A percentile compares a stretch with the other conserved stretches of the same genome.
phyloP scores from a whole-genome alignment of 2,888 invertebrate genomes.

The Amblyteles armatorius region DNA sequence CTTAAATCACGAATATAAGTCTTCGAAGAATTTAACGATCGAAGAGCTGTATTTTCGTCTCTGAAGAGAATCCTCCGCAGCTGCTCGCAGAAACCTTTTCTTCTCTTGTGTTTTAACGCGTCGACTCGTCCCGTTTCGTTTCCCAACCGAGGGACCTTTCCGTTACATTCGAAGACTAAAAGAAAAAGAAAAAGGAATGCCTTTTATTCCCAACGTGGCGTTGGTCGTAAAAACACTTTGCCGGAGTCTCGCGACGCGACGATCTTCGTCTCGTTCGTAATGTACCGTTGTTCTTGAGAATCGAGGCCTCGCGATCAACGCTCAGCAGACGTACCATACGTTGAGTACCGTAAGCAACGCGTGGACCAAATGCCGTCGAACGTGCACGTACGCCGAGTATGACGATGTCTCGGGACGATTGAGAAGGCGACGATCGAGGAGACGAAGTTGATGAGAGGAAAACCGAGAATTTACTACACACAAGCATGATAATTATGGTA shows the following conservation, averaged over 20 bases:
- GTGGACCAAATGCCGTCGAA: constrained; percentile 46
- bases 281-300: constrained; percentile 61
- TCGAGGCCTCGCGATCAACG: constrained; percentile 20
- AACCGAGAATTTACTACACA: too few species aligned
- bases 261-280: constrained; percentile 35
- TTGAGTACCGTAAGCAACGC: constrained; percentile 46
- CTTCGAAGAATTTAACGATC: constrained; percentile 45
- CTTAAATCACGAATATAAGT: background rate
- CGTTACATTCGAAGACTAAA: background rate
- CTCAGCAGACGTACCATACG: constrained; percentile 6
- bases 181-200: constrained; percentile 3
- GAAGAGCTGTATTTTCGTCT: background rate
- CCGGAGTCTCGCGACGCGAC: constrained; percentile 8
- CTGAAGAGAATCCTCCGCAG: background rate
- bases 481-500: too few species aligned
- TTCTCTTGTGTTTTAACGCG: background rate
- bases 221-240: constrained; percentile 44
- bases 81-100: background rate
- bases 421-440: background rate
- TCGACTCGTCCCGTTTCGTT: too few species aligned
- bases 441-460: background rate
- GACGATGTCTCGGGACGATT: constrained; percentile 1
- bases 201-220: constrained; percentile 10
- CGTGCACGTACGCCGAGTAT: background rate
- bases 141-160: background rate